Base-by-base conservation (phyloP, 2,888 invertebrate genomes). In the Dinocampus coccinellae region DNA sequence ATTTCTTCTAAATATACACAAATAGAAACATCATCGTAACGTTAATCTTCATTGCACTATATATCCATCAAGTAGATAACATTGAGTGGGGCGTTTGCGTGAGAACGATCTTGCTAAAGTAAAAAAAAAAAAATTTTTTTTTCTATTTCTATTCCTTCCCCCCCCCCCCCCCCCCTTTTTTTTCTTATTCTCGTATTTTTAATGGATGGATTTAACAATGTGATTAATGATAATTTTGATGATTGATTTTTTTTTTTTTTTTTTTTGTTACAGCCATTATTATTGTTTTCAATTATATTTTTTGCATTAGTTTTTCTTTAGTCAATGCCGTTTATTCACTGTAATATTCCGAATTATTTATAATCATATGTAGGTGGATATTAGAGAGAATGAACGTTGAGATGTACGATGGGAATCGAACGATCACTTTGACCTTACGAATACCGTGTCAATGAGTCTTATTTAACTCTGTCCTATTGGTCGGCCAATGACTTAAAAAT, bases 361-460 rank as follows among this genome's bases (percentile, higher is more conserved):
- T 69, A 65, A 70, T 60, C 68, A 74, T 72, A 70, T 57, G 58
- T 61, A 63, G 66, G 69, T 57, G 71, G 73, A 66, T 55, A 65
- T 47, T 60, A 70, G 39, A 69, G 57, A 58, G 22, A 53, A 67
- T 60, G 53, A 55, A 62, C 67, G 71, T 55, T 60, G 53, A 58
- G 65, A 62, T 34, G 42, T 62, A 47, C 76, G 76, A 78, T 82
- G 82, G 81, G 84, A 85, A 85, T 85, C 83, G 83, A 85, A 83
- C 74, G 79, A 78, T 80, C 79, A 81, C 80, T 79, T 81, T 85
- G 84, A 85, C 85, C 85, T 84, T 82, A 80, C 83, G 77, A 82
- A 78, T 79, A 69, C 79, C 77, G 80, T 85, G 85, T 85, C 86
- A 85, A 86, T 83, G 81, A 86, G 85, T 82, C 74, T 83, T n/a